A percentile compares a stretch with the other conserved stretches of the same genome.
Conservation (phyloP, 2,888 invertebrate genomes). For the Phengaris alcon region DNA sequence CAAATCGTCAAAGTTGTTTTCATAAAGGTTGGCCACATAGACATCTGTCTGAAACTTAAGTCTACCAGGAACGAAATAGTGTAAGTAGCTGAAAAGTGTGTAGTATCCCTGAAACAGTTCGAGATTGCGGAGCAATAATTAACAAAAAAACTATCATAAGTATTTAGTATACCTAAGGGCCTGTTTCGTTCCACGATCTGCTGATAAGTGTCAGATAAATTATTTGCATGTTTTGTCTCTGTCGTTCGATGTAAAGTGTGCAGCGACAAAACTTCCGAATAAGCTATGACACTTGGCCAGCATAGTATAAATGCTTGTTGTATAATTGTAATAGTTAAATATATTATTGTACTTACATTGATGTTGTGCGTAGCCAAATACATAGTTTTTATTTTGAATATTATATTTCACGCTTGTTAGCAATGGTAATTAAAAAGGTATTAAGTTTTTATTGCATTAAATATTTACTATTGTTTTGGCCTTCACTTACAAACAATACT, state of each 20-base stretch:
- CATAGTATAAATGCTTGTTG: too few relatives aligned
- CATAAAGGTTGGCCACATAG: background rate
- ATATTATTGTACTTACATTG: background rate
- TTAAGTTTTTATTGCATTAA: background rate
- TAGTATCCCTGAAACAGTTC: conserved; percentile 50
- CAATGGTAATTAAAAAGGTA: background rate
- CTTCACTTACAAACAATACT: too few relatives aligned
- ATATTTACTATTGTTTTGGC: background rate
- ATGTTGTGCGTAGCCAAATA: background rate
- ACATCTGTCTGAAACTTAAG: conserved; percentile 44
- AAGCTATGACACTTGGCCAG: too few relatives aligned
- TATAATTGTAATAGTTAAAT: background rate
- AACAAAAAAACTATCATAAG: too few relatives aligned
- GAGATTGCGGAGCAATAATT: too few relatives aligned
- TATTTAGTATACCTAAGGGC: too few relatives aligned
- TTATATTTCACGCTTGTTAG: conserved; percentile 3
- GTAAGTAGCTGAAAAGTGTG: conserved; percentile 51
- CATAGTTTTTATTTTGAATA: background rate
- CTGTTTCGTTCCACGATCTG: too few relatives aligned
- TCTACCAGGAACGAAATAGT: conserved; percentile 57
- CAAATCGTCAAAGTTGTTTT: background rate
- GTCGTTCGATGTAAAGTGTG: too few relatives aligned
- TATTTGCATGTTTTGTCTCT: too few relatives aligned
- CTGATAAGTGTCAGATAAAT: too few relatives aligned
- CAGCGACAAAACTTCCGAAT: too few relatives aligned